Conservation (phyloP, 2,113 vertebrate species). For the Pituophis catenifer region DNA sequence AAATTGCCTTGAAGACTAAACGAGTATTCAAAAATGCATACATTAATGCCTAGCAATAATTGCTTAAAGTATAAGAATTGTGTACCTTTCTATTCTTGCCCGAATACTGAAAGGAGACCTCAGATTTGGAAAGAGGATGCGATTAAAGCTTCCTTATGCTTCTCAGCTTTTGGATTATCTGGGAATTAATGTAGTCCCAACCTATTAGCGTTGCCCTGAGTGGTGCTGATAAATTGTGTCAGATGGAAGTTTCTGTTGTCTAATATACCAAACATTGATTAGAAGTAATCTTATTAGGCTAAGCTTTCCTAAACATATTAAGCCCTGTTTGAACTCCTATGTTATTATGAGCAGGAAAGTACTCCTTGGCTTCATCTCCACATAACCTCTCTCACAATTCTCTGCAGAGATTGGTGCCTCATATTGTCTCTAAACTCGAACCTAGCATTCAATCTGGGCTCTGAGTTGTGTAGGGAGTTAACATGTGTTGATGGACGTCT, state of each 20-base stretch:
- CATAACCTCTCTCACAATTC: not conserved
- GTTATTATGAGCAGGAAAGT: not conserved
- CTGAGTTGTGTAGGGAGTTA: not conserved
- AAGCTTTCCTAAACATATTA: not conserved
- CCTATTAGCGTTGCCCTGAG: not conserved
- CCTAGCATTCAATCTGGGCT: not conserved
- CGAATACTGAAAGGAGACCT: not conserved
- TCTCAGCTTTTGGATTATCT: not conserved
- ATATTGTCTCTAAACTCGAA: not conserved
- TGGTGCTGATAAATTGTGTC: not conserved
- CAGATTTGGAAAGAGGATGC: not conserved
- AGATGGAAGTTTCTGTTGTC: not conserved
- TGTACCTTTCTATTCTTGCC: not conserved
- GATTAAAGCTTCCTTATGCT: not conserved
- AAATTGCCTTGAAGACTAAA: not conserved
- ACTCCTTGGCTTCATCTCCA: not conserved
- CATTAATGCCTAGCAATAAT: not conserved
- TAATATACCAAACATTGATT: not conserved
- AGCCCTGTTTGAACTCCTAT: not conserved
- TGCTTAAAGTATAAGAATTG: not conserved
- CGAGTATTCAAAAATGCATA: not conserved
- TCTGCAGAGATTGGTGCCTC: not conserved
- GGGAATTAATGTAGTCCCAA: not conserved
- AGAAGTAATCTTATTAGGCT: not conserved
- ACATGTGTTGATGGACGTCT: not conserved